A percentile compares a stretch with the other conserved stretches of the same genome.
Conservation (phyloP, 2,113 vertebrate genomes). For the Limanda limanda region DNA sequence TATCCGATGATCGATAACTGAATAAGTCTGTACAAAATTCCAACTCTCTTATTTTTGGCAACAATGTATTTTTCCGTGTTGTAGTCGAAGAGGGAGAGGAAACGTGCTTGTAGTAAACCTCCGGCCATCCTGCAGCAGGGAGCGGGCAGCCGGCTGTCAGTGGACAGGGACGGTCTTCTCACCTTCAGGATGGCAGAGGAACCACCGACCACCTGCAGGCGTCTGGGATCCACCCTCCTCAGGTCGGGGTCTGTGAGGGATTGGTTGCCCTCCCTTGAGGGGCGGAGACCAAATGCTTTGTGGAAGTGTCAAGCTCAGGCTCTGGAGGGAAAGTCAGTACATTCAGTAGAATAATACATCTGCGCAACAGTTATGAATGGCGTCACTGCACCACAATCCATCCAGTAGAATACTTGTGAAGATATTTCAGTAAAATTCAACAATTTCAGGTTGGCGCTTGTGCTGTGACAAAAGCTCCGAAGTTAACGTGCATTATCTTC, state of each 20-base stretch:
- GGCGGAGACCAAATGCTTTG: too few relatives aligned
- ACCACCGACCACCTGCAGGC: too few relatives aligned
- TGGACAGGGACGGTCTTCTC: too few relatives aligned
- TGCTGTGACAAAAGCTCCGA: too few relatives aligned
- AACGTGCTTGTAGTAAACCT: slow-evolving; percentile 71
- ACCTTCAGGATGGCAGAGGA: too few relatives aligned
- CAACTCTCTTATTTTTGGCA: slow-evolving; percentile 91
- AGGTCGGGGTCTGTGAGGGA: too few relatives aligned
- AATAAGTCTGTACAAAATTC: slow-evolving; percentile 87
- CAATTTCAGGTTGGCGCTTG: too few relatives aligned
- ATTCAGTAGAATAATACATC: too few relatives aligned
- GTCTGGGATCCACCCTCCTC: too few relatives aligned
- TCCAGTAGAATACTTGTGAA: background rate
- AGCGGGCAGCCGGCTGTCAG: background rate
- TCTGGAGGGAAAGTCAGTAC: too few relatives aligned
- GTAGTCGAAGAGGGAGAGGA: slow-evolving; percentile 86
- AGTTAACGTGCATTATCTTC: too few relatives aligned
- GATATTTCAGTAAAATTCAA: background rate
- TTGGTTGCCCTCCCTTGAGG: too few relatives aligned
- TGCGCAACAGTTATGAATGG: background rate
- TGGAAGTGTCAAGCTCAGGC: background rate
- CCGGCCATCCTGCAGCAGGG: slow-evolving; percentile 79
- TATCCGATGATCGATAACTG: slow-evolving; percentile 90
- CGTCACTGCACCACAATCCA: background rate
- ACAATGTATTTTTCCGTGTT: slow-evolving; percentile 92